These are phyloP conservation scores for Lasioglossum vierecki DNA, from an alignment of 2,888 invertebrate genomes.

Conservation along the genomic window DNA sequence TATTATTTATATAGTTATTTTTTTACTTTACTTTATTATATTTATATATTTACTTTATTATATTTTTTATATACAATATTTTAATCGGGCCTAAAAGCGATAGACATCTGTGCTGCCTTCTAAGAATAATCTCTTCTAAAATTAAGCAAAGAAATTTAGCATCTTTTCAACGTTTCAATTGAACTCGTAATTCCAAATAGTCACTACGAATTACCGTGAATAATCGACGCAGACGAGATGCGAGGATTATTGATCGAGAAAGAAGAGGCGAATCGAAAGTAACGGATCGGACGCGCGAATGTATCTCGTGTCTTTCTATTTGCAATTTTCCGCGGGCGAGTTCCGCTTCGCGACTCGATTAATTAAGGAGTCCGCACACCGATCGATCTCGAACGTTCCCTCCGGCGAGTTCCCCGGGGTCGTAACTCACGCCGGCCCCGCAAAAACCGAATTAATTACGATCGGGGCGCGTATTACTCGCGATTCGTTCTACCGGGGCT, in stretches of 20 bases:
- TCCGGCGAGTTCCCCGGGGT: background rate
- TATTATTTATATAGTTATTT: too few species aligned
- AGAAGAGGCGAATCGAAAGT: background rate
- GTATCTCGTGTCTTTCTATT: conserved; percentile 21
- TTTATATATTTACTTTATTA: too few species aligned
- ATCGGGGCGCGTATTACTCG: conserved; percentile 55
- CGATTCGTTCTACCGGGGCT: conserved; percentile 42
- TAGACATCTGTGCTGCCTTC: too few species aligned
- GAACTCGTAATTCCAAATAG: too few species aligned
- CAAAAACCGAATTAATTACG: conserved; percentile 67
- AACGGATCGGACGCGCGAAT: conserved; percentile 1
- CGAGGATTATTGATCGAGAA: background rate
- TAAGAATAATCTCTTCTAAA: too few species aligned
- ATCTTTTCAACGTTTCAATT: too few species aligned
- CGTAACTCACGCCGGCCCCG: conserved; percentile 19
- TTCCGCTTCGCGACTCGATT: background rate
- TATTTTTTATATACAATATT: too few species aligned
- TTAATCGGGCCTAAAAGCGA: too few species aligned
- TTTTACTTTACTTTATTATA: too few species aligned
- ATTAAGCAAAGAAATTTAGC: too few species aligned
- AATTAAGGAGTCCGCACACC: conserved; percentile 34
- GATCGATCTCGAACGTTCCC: conserved; percentile 13
- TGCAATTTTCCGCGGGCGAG: conserved; percentile 20
- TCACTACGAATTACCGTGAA: background rate
- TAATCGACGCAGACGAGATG: background rate